Evolutionary conservation across 2,113 vertebrate species (phyloP).

Genomic region (Motacilla tschutschensis): DNA sequence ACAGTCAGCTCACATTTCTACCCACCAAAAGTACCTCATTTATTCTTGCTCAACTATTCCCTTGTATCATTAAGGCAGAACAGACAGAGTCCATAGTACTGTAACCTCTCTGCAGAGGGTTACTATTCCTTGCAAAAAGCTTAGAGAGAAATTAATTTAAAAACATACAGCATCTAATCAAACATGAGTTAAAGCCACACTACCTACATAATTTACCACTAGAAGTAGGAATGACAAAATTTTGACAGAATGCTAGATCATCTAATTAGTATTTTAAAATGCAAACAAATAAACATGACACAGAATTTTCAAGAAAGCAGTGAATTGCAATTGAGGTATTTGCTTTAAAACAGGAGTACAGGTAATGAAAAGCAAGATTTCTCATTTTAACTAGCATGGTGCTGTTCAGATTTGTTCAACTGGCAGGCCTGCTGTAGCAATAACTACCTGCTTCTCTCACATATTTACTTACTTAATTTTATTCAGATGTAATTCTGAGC

Average conservation of each 20-base stretch:
- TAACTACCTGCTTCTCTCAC: neutral
- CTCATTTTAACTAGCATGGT: neutral
- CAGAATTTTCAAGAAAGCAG: neutral
- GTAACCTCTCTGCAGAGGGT: constrained; percentile 77
- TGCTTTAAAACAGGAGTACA: neutral
- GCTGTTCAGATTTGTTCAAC: neutral
- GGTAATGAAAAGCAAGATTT: neutral
- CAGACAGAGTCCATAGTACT: constrained; percentile 70
- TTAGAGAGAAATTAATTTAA: constrained; percentile 70
- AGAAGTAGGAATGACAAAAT: constrained; percentile 43
- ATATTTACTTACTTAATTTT: neutral
- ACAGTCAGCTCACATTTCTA: constrained; percentile 76
- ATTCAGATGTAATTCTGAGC: neutral
- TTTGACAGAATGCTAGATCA: constrained; percentile 2
- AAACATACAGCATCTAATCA: constrained; percentile 65
- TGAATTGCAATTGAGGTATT: neutral
- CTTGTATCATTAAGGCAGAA: constrained; percentile 80
- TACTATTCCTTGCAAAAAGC: constrained; percentile 67
- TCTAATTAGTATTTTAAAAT: constrained; percentile 5
- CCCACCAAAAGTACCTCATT: constrained; percentile 81
- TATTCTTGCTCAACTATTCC: constrained; percentile 78
- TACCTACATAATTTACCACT: constrained; percentile 33
- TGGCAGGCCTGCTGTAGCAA: neutral
- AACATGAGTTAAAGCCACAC: constrained; percentile 54
- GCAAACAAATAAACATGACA: neutral